Percentiles rank a stretch among this genome's conserved stretches.
phyloP scores from a whole-genome alignment of 2,797 vertebrate genomes.

The Threskiornis aethiopicus region DNA sequence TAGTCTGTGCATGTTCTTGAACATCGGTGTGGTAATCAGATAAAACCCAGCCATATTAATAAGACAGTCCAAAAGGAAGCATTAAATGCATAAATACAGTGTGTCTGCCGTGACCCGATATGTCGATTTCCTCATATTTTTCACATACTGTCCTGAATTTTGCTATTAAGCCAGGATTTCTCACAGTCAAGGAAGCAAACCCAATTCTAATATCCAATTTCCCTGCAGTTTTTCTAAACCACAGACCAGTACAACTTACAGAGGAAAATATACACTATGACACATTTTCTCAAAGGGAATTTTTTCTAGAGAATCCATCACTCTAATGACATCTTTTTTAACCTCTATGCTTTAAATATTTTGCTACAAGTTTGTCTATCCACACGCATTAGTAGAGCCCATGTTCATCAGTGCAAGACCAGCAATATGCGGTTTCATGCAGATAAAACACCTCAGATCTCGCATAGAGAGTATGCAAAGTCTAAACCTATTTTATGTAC shows the following conservation, averaged over 20 bases:
- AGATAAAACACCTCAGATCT: neutral
- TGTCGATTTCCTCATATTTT: neutral
- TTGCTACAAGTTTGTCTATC: neutral
- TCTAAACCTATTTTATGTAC: neutral
- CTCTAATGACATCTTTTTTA: neutral
- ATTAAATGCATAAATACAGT: neutral
- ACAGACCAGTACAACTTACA: neutral
- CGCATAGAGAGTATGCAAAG: neutral
- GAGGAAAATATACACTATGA: neutral
- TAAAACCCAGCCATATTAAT: neutral
- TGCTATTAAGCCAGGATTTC: neutral
- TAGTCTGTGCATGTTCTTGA: neutral
- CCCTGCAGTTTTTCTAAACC: neutral
- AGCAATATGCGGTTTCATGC: neutral
- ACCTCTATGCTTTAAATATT: neutral
- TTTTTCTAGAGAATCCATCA: constrained; percentile 2
- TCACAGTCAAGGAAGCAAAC: neutral
- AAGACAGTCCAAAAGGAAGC: neutral
- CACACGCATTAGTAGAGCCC: neutral
- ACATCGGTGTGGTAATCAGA: neutral
- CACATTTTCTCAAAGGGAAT: neutral
- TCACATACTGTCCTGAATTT: neutral
- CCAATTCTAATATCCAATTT: neutral
- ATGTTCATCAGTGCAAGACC: neutral
- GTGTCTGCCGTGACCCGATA: neutral